Base-by-base conservation (phyloP, 2,888 invertebrate species). In the Thyatira batis region DNA sequence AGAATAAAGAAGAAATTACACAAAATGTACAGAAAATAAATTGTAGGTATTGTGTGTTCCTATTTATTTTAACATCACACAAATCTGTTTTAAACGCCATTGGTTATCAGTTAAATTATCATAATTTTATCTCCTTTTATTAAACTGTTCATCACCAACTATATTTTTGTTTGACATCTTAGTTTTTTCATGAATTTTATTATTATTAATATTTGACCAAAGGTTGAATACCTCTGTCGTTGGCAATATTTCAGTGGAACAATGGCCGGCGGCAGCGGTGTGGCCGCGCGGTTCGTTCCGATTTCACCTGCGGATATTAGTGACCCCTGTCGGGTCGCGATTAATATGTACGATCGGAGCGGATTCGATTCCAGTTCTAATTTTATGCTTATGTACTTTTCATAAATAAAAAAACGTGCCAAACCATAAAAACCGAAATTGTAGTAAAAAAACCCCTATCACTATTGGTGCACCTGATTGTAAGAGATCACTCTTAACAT, bases 221-320 rank as follows among this genome's bases (percentile, higher is more conserved):
- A 65, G n/a, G 81, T 82, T 75, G 50, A 4, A 13, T 23, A 76
- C 63, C 65, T 63, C 81, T 82, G 83, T 54, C 50, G 62, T 62
- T 60, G 57, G 85, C 90, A 90, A 89, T 90, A 89, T 90, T 90
- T 89, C 85, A 87, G 84, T 58, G 62, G 63, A 84, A 89, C 90
- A 90, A 90, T 89, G 81, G 87, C 69, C 74, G 70, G 59, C 52
- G 67, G n/a, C 74, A 39, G 39, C 72, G 74, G 69, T 78, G 82
- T 82, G 73, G 74, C 77, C 67, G 76, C 69, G 78, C 66, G 76
- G 73, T 75, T 86, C 78, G 80, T 83, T 82, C 75, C 69, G 74
- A 73, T 76, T 72, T 78, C 85, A 85, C 82, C 82, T 81, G 79
- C 83, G 81, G 80, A 81, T 84, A 84, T 84, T 75, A 80, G 82